Percentiles rank a stretch among this genome's conserved stretches.
phyloP scores from a whole-genome alignment of 23 tunicate species.

The Ascidia mentula region DNA sequence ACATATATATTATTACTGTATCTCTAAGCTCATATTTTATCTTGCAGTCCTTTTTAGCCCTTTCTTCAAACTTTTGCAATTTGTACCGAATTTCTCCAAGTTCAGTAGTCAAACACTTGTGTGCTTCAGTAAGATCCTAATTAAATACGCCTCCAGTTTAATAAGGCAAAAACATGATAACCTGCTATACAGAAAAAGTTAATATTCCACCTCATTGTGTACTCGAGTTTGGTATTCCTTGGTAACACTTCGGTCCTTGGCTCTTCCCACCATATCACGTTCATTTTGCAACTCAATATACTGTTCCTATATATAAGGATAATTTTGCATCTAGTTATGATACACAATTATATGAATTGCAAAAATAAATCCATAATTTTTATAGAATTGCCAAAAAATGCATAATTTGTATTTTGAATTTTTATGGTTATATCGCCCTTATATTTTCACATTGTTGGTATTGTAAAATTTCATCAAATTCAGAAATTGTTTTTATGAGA shows the following conservation, averaged over 20 bases:
- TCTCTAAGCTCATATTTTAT: conserved; percentile 80
- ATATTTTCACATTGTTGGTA: no score
- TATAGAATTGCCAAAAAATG: no score
- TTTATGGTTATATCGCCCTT: no score
- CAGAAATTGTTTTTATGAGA: no score
- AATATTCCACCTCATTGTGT: conserved; percentile 44
- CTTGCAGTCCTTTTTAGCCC: conserved; percentile 65
- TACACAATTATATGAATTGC: no score
- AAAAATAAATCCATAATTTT: no score
- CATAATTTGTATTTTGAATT: no score
- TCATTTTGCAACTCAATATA: conserved; percentile 58
- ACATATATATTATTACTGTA: conserved; percentile 16
- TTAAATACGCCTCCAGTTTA: no score
- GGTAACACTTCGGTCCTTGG: conserved; percentile 66
- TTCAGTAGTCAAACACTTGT: conserved; percentile 53
- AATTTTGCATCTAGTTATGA: no score
- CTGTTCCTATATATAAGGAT: conserved; percentile 72
- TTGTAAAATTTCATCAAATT: no score
- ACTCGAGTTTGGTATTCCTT: conserved; percentile 54
- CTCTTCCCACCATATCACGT: conserved; percentile 70
- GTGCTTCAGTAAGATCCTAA: conserved; percentile 65
- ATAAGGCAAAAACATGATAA: no score
- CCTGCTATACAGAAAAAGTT: no score
- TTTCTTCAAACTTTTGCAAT: conserved; percentile 65
- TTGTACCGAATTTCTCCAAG: conserved; percentile 58